These are phyloP conservation scores for Melanogrammus aeglefinus DNA, from an alignment of 2,797 vertebrate genomes.

Conservation along the genomic window DNA sequence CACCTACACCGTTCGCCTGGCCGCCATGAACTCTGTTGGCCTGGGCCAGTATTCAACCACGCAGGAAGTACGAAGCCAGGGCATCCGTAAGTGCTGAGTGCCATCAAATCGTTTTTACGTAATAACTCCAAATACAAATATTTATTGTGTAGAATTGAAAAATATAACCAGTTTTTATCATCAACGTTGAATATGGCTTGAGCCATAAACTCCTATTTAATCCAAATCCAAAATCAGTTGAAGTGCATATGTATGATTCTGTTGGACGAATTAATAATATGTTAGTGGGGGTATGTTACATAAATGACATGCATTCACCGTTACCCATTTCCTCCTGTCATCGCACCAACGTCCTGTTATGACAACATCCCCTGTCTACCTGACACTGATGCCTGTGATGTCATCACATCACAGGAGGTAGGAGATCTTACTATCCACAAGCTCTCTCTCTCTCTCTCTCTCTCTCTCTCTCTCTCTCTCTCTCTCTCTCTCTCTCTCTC, in stretches of 20 bases:
- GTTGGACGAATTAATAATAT: neutral
- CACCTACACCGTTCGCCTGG: conserved; percentile 63
- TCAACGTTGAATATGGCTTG: neutral
- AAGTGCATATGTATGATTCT: neutral
- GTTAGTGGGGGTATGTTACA: neutral
- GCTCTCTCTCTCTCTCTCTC: neutral
- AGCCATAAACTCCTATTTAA: neutral
- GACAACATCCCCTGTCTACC: conserved; percentile 35
- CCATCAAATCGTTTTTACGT: neutral
- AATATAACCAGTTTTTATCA: neutral
- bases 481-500: neutral
- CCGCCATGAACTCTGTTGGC: conserved; percentile 64
- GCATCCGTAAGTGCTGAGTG: conserved; percentile 60
- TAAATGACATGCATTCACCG: neutral
- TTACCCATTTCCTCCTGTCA: conserved; percentile 33
- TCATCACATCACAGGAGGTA: conserved; percentile 65
- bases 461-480: neutral
- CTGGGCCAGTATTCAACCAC: conserved; percentile 60
- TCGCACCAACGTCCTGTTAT: conserved; percentile 30
- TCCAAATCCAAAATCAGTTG: too few species aligned
- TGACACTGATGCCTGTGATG: conserved; percentile 41
- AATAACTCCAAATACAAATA: neutral
- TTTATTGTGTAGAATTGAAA: neutral
- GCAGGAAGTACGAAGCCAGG: conserved; percentile 52
- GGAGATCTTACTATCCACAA: conserved; percentile 10